Conservation (phyloP, 2,888 invertebrate species). For the Eulithis testata region DNA sequence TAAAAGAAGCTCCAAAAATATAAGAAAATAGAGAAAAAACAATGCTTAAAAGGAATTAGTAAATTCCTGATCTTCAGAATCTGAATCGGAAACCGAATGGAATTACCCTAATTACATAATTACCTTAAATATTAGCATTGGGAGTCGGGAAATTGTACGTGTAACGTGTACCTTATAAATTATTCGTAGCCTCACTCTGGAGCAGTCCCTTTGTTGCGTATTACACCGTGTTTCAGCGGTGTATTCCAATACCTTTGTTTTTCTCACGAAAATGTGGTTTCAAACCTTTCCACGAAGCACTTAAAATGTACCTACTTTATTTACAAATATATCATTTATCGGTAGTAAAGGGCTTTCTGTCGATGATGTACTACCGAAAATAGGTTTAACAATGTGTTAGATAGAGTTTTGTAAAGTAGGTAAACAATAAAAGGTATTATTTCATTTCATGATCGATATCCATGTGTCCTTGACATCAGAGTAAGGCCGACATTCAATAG, state of each 20-base stretch:
- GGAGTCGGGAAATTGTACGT: constrained; percentile 24
- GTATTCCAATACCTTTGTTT: constrained; percentile 36
- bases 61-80: constrained; percentile 18
- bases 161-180: constrained; percentile 73
- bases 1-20: background rate
- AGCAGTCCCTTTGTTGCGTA: constrained; percentile 65
- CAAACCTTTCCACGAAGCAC: constrained; percentile 3
- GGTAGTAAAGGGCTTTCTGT: background rate
- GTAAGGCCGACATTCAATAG: constrained; percentile 46
- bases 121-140: constrained; percentile 40
- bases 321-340: background rate
- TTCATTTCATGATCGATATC: constrained; percentile 69
- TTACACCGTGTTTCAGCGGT: constrained; percentile 52
- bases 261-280: constrained; percentile 18
- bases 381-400: background rate
- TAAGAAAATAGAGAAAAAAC: background rate
- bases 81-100: constrained; percentile 16
- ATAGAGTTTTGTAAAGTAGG: constrained; percentile 6
- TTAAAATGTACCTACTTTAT: background rate
- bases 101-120: constrained; percentile 35
- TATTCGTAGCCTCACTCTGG: constrained; percentile 63
- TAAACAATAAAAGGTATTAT: constrained; percentile 27
- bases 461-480: constrained; percentile 78
- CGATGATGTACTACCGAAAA: background rate
- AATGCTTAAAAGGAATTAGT: constrained; percentile 7